Conservation (phyloP, 2,113 vertebrate genomes). For the Xyliphius kryptos region DNA sequence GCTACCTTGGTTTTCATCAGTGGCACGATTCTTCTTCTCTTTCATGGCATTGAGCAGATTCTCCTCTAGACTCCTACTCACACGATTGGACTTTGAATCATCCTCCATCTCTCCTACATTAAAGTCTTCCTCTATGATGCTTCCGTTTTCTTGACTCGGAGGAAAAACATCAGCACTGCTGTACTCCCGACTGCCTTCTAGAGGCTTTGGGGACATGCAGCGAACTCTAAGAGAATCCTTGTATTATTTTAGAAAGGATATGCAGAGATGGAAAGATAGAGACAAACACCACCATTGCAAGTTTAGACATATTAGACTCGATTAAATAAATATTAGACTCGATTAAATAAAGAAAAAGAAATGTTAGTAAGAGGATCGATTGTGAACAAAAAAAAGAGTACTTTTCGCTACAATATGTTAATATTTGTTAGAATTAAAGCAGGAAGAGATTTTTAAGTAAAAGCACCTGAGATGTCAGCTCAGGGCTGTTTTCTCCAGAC, state of each 20-base stretch:
- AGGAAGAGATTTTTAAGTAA: no score
- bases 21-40: no score
- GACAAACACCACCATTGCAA: not conserved
- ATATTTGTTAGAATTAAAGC: not conserved
- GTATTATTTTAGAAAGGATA: not conserved
- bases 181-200: constrained; percentile 29
- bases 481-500: constrained; percentile 61
- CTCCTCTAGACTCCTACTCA: no score
- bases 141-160: constrained; percentile 7
- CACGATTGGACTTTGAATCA: no score
- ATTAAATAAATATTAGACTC: not conserved
- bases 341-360: not conserved
- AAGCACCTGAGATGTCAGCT: constrained; percentile 53
- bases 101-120: not conserved
- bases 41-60: no score
- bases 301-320: not conserved
- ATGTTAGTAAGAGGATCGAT: constrained; percentile 1
- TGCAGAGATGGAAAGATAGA: not conserved
- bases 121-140: not conserved
- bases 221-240: constrained; percentile 54
- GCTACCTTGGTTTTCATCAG: no score
- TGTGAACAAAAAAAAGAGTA: not conserved
- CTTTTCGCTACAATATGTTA: no score
- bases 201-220: constrained; percentile 40
- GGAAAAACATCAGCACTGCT: constrained; percentile 39